Conservation (phyloP, 2,888 invertebrate genomes). For the Philopedon plagiatum region DNA sequence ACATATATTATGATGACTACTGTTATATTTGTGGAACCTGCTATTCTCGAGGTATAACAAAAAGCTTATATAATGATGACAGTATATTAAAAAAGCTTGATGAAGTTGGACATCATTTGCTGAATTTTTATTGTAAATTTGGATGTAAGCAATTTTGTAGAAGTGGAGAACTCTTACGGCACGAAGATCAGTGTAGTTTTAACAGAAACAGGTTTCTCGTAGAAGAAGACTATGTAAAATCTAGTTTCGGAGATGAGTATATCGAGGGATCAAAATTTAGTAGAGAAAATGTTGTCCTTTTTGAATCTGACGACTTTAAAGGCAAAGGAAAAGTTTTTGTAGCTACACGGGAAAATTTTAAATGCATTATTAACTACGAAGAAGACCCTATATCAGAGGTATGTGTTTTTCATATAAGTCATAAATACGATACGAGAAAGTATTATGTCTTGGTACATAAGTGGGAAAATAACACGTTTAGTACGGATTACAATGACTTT, state of each 20-base stretch:
- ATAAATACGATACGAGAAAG: slow-evolving; percentile 14
- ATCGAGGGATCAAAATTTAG: background rate
- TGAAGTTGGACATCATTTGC: background rate
- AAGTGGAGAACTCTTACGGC: slow-evolving; percentile 11
- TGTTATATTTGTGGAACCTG: slow-evolving; percentile 9
- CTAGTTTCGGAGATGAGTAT: background rate
- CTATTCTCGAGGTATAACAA: slow-evolving; percentile 1
- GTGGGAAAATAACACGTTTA: slow-evolving; percentile 8
- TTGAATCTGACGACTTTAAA: background rate
- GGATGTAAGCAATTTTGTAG: slow-evolving; percentile 16
- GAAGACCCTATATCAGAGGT: background rate
- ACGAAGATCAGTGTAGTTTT: slow-evolving; percentile 10
- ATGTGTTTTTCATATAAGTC: slow-evolving; percentile 21
- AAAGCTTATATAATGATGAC: background rate
- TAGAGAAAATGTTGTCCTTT: slow-evolving; percentile 6
- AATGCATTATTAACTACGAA: slow-evolving; percentile 7
- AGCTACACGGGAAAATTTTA: slow-evolving; percentile 21
- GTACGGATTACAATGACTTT: slow-evolving; percentile 18
- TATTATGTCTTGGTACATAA: slow-evolving; percentile 16
- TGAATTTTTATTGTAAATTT: slow-evolving; percentile 28
- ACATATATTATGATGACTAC: background rate
- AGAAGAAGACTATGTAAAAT: slow-evolving; percentile 15
- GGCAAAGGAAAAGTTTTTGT: slow-evolving; percentile 16
- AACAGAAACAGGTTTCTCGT: background rate
- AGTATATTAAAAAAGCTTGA: background rate